phyloP scores from a whole-genome alignment of 2,113 vertebrate genomes.

The Cygnus atratus region DNA sequence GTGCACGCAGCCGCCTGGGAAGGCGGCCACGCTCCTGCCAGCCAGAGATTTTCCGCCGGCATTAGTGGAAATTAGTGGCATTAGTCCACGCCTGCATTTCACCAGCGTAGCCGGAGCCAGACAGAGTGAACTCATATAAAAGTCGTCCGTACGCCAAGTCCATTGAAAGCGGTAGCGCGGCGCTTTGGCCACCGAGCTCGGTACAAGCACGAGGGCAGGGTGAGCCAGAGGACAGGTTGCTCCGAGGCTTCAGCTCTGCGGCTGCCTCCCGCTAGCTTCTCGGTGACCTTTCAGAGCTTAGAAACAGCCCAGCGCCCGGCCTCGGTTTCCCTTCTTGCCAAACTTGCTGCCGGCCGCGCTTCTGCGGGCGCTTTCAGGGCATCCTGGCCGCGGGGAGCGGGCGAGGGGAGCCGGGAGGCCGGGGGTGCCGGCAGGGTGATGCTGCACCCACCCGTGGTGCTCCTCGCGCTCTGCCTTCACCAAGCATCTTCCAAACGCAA shows the following conservation, averaged over 20 bases:
- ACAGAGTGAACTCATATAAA: not conserved
- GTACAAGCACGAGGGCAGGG: conserved; percentile 25
- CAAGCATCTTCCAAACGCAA: not conserved
- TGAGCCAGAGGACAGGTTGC: conserved; percentile 62
- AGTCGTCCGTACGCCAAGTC: not conserved
- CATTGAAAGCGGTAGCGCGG: conserved; percentile 6
- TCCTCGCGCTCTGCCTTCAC: not conserved
- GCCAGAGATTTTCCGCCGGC: conserved; percentile 19
- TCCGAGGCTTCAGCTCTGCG: conserved; percentile 11
- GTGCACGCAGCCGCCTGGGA: not conserved
- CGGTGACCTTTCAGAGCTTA: not conserved
- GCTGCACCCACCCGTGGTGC: not conserved
- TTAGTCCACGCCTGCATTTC: not conserved
- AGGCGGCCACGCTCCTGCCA: not conserved
- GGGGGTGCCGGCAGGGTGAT: not conserved
- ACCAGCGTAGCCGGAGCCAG: not conserved
- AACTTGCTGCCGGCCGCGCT: not conserved
- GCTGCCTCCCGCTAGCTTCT: not conserved
- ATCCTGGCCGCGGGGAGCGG: fast-evolving
- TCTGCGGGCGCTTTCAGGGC: fast-evolving
- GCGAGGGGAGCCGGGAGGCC: not conserved
- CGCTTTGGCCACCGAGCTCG: not conserved
- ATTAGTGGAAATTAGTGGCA: conserved; percentile 35
- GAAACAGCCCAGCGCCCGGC: not conserved
- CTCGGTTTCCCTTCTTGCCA: not conserved